Evolutionary conservation across 2,888 invertebrate species (phyloP), one percentile per base, ranked within the genome.

Genomic region (Panorpa germanica): DNA sequence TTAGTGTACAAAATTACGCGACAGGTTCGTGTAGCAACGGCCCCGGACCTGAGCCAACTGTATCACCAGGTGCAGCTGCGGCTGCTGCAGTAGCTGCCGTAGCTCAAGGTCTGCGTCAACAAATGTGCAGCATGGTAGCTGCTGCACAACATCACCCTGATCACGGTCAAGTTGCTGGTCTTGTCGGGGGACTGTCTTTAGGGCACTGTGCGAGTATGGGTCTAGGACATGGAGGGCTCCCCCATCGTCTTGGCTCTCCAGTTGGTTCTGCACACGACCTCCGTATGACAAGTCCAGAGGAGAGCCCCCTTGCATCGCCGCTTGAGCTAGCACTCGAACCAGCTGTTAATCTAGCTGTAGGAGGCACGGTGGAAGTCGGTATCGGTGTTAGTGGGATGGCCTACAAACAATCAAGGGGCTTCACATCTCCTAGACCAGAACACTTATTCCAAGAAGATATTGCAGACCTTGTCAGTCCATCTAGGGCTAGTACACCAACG

Each of bases 81-180:
- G 80, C 82, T 29, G 82, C 82, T 19, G 83, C 83, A 20, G 81
- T 82, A 22, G 81, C 81, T 8, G 80, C 80, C 11, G 82, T 83
- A 32, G 83, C 83, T 10, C 81, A 81, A 56, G 80, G 80, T 24
- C 59, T 83, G 34, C 67, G 82, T 29, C 82, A 83, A 41, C 83
- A 83, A 54, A 81, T 83, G 78, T 76, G 75, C 63, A 73, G 69
- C 52, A 74, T 75, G 73, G 73, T 74, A 34, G 71, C 70, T 4
- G 71, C 69, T 7, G 59, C 65, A 40, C 57, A 61, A 47, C 58
- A 64, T 49, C 53, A 57, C 46, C 45, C 52, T 43, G 43, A 56
- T 45, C 39, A 49, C 40, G 40, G 42, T 55, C 46, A 57, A 62
- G 48, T 61, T 63, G 55, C 63, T 45, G 42, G 56, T 50, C 39